Conservation (phyloP, 1,140 invertebrate species). For the Leptopilina clavipes region DNA sequence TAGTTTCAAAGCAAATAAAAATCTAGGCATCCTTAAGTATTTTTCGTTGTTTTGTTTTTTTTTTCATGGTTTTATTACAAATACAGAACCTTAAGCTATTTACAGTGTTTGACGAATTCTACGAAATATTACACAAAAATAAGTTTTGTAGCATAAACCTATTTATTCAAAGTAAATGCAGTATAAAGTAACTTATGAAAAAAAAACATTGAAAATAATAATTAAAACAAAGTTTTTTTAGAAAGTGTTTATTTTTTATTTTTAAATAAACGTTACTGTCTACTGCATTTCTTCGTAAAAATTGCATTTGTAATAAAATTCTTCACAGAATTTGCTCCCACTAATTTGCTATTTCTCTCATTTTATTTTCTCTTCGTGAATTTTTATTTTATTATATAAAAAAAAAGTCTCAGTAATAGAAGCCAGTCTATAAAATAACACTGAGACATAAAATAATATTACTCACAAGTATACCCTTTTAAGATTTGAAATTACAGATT, state of each 20-base stretch:
- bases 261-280: conserved; percentile 40
- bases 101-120: conserved; percentile 70
- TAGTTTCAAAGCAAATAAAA: conserved; percentile 19
- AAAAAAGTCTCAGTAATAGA: conserved; percentile 49
- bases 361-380: conserved; percentile 44
- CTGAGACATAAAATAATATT: conserved; percentile 48
- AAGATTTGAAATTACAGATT: conserved; percentile 50
- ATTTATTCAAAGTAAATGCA: conserved; percentile 63
- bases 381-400: conserved; percentile 39
- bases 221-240: background rate
- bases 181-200: conserved; percentile 62
- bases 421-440: conserved; percentile 52
- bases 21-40: background rate
- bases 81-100: conserved; percentile 70
- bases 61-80: conserved; percentile 67
- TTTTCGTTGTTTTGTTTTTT: conserved; percentile 61
- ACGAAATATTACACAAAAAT: conserved; percentile 73
- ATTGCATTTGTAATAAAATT: conserved; percentile 52
- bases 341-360: conserved; percentile 49
- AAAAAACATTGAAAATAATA: conserved; percentile 42
- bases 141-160: conserved; percentile 63
- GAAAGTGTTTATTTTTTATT: background rate
- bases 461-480: conserved; percentile 43
- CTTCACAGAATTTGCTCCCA: conserved; percentile 35
- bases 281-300: conserved; percentile 48